A percentile compares a stretch with the other conserved stretches of the same genome.
Conservation (phyloP, 1,140 invertebrate species). For the Drosophila athabasca region DNA sequence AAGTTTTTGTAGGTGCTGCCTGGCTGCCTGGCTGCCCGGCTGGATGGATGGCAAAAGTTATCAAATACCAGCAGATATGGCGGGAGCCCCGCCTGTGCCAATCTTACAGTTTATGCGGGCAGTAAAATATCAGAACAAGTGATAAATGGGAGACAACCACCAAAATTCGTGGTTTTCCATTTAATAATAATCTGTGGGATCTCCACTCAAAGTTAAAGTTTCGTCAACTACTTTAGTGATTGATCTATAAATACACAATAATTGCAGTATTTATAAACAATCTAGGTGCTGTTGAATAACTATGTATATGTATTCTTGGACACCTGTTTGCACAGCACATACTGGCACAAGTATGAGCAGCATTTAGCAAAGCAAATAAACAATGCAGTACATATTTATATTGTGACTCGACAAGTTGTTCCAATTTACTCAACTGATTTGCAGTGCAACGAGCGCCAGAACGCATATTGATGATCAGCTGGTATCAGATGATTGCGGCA, state of each 20-base stretch:
- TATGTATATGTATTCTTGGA: constrained; percentile 2
- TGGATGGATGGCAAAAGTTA: constrained; percentile 56
- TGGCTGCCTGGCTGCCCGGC: too few species aligned
- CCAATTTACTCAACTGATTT: constrained; percentile 2
- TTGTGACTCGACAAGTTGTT: constrained; percentile 16
- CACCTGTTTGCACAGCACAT: not conserved
- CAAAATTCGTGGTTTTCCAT: not conserved
- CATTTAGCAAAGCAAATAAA: constrained; percentile 6
- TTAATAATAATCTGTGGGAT: not conserved
- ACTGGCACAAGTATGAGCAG: not conserved
- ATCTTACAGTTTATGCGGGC: constrained; percentile 12
- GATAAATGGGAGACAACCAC: too few species aligned
- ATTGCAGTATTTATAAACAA: constrained; percentile 52
- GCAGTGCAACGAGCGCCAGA: not conserved
- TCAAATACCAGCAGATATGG: constrained; percentile 67
- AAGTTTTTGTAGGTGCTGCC: not conserved
- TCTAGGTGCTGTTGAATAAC: constrained; percentile 51
- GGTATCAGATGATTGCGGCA: constrained; percentile 40
- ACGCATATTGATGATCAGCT: constrained; percentile 24
- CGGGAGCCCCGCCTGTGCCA: constrained; percentile 1
- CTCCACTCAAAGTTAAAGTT: constrained; percentile 4
- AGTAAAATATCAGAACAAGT: not conserved
- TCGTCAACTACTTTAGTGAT: constrained; percentile 1
- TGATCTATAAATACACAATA: constrained; percentile 35
- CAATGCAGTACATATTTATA: not conserved